Evolutionary conservation across 2,797 vertebrate species (phyloP).

Genomic region (Acrocephalus scirpaceus): DNA sequence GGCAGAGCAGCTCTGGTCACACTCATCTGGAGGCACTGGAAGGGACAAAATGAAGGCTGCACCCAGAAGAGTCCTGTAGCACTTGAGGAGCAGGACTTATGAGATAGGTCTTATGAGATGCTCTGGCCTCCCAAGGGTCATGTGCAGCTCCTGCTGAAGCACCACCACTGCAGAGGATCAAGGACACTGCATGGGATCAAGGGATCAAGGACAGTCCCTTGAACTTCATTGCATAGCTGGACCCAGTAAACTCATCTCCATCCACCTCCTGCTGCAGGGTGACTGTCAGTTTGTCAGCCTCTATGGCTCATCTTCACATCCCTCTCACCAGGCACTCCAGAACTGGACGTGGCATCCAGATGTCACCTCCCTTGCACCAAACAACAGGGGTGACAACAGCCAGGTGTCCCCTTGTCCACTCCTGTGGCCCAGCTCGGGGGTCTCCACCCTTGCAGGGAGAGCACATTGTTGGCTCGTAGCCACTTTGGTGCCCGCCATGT

Average conservation of each 20-base stretch:
- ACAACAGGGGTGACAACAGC: rapidly evolving
- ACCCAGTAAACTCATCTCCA: not conserved
- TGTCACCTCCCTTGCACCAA: not conserved
- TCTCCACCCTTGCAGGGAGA: not conserved
- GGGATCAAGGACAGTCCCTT: not conserved
- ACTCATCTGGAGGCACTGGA: not conserved
- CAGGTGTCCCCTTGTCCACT: rapidly evolving
- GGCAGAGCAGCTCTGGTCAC: not conserved
- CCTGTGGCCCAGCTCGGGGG: not conserved
- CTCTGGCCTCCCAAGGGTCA: not conserved
- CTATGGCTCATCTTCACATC: rapidly evolving
- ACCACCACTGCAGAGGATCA: too few species aligned
- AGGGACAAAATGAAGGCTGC: not conserved
- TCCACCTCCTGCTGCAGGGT: not conserved
- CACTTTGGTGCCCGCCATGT: too few species aligned
- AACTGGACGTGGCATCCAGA: rapidly evolving
- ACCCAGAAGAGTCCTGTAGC: not conserved
- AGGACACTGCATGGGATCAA: not conserved
- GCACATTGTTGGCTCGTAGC: rapidly evolving
- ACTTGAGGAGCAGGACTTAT: not conserved
- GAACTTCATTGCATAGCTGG: not conserved
- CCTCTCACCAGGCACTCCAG: not conserved
- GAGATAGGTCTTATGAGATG: rapidly evolving
- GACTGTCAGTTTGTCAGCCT: not conserved
- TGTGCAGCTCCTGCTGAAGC: not conserved